Evolutionary conservation across 1,140 invertebrate genomes (phyloP).

Genomic region (Cataglyphis hispanica): DNA sequence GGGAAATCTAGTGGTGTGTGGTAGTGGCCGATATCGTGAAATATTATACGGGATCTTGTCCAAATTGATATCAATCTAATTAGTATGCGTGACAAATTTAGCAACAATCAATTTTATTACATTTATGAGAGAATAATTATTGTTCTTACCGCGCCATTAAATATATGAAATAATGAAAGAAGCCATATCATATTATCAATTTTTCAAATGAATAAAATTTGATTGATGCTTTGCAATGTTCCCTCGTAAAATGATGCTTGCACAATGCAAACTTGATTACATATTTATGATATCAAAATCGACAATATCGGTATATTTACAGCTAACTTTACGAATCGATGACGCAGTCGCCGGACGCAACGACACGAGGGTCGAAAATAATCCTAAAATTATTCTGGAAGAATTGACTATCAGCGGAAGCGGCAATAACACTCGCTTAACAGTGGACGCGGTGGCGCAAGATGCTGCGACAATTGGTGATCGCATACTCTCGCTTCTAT

Average conservation of each 20-base stretch:
- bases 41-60: conserved; percentile 27
- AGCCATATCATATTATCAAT: neutral
- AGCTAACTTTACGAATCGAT: conserved; percentile 36
- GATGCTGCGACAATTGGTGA: neutral
- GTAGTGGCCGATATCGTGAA: conserved; percentile 23
- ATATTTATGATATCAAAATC: neutral
- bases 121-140: neutral
- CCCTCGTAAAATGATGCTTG: neutral
- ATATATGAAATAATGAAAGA: neutral
- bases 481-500: conserved; percentile 3
- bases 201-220: neutral
- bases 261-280: neutral
- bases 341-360: neutral
- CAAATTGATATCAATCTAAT: conserved; percentile 34
- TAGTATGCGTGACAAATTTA: conserved; percentile 31
- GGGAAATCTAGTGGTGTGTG: neutral
- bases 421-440: conserved; percentile 6
- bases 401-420: conserved; percentile 43
- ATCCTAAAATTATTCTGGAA: conserved; percentile 24
- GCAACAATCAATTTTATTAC: conserved; percentile 33
- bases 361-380: neutral
- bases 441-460: neutral
- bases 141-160: neutral
- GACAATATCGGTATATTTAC: conserved; percentile 18
- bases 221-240: neutral